These are phyloP conservation scores for Archilochus colubris DNA, from an alignment of 2,113 vertebrate genomes.

Conservation along the genomic window DNA sequence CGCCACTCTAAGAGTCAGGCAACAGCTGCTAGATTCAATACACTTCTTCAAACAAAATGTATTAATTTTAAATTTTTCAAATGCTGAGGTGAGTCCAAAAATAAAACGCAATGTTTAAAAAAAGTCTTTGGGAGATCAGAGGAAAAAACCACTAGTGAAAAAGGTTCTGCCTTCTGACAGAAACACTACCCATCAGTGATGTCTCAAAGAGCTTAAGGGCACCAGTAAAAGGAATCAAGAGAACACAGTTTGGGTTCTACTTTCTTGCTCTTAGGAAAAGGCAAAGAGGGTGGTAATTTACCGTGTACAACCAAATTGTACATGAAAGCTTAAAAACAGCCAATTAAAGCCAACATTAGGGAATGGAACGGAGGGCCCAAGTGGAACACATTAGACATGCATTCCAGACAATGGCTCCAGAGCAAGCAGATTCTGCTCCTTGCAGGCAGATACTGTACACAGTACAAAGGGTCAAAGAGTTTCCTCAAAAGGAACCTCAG, in stretches of 20 bases:
- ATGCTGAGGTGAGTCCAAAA: background rate
- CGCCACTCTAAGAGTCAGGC: background rate
- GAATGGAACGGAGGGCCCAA: conserved; percentile 62
- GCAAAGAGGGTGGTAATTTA: conserved; percentile 65
- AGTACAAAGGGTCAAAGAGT: conserved; percentile 73
- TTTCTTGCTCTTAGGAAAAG: conserved; percentile 43
- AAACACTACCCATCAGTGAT: background rate
- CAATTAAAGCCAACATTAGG: conserved; percentile 79
- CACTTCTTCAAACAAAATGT: background rate
- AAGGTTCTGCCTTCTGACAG: background rate
- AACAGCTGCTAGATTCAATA: background rate
- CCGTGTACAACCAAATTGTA: conserved; percentile 67
- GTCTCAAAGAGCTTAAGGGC: conserved; percentile 7
- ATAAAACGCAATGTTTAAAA: background rate
- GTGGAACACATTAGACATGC: conserved; percentile 79
- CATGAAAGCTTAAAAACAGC: conserved; percentile 70
- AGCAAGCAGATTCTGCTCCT: too few relatives aligned
- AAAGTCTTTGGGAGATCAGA: background rate
- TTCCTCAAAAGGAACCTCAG: conserved; percentile 8
- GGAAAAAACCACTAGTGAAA: background rate
- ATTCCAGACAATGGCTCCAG: conserved; percentile 73
- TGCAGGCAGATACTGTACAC: conserved; percentile 30
- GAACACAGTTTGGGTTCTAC: background rate
- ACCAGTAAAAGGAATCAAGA: background rate
- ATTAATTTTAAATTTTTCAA: background rate